Percentiles rank a stretch among this genome's conserved stretches.
These are phyloP conservation scores for Parauchenoglanis ngamensis DNA, from an alignment of 2,797 vertebrate genomes.

Conservation along the genomic window DNA sequence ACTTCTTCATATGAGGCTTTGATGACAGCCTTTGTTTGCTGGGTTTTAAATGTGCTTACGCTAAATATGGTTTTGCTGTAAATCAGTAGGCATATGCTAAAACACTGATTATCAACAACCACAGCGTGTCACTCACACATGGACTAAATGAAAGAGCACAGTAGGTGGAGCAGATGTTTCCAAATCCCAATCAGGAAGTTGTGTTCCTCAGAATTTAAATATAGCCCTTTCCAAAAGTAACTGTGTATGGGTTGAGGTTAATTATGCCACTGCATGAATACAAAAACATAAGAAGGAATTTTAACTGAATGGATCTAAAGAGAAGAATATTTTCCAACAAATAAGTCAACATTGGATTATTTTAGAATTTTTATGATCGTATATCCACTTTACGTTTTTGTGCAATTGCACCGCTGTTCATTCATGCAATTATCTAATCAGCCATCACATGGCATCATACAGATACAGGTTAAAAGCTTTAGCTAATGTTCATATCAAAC, in stretches of 20 bases:
- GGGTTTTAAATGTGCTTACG: slow-evolving; percentile 12
- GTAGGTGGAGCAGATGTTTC: slow-evolving; percentile 26
- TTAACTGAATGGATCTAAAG: slow-evolving; percentile 25
- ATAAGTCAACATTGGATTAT: not conserved
- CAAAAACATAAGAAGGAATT: slow-evolving; percentile 11
- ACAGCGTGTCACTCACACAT: not conserved
- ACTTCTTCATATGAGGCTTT: slow-evolving; percentile 5
- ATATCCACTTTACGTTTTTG: not conserved
- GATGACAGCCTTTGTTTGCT: slow-evolving; percentile 18
- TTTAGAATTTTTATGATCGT: not conserved
- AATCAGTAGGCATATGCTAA: slow-evolving; percentile 21
- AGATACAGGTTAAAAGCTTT: not conserved
- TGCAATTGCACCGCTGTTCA: not conserved
- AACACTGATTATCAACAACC: slow-evolving; percentile 7
- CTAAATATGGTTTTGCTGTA: slow-evolving; percentile 3
- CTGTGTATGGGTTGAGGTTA: slow-evolving; percentile 25
- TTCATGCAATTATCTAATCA: not conserved
- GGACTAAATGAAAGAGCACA: not conserved
- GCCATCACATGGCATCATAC: not conserved
- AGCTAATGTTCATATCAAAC: not conserved
- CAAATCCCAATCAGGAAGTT: slow-evolving; percentile 39
- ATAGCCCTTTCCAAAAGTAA: slow-evolving; percentile 5
- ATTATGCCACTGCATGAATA: slow-evolving; percentile 39
- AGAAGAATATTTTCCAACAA: not conserved
- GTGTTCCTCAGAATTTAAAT: slow-evolving; percentile 35